Evolutionary conservation across 1,140 invertebrate genomes (phyloP).

Genomic region (Procambarus virginalis): DNA sequence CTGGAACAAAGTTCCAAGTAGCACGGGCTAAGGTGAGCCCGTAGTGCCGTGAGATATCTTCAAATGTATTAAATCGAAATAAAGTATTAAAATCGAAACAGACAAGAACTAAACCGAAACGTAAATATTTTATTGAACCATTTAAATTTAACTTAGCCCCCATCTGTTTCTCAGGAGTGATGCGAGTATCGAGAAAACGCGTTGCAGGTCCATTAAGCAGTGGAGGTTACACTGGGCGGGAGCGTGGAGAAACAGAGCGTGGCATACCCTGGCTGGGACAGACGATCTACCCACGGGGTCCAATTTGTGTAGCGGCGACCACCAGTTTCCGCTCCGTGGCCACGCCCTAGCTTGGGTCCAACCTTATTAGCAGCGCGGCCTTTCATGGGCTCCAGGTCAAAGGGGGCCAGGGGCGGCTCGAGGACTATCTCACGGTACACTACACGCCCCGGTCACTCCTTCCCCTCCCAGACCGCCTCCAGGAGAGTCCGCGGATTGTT

Average conservation of each 20-base stretch:
- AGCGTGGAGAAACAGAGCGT: not conserved
- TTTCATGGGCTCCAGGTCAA: conserved; percentile 16
- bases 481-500: not conserved
- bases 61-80: too few species aligned
- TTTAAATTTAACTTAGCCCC: too few species aligned
- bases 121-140: too few species aligned
- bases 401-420: conserved; percentile 10
- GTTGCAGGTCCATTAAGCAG: too few species aligned
- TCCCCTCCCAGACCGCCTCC: not conserved
- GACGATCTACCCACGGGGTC: not conserved
- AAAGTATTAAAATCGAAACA: too few species aligned
- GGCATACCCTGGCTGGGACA: not conserved
- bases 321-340: not conserved
- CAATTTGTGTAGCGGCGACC: not conserved
- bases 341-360: not conserved
- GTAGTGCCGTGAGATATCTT: too few species aligned
- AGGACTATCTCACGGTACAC: conserved; percentile 8
- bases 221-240: too few species aligned
- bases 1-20: too few species aligned
- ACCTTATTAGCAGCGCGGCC: conserved; percentile 13
- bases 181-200: too few species aligned
- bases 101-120: too few species aligned
- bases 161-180: too few species aligned
- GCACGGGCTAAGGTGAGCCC: too few species aligned
- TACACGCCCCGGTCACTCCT: not conserved